phyloP scores from a whole-genome alignment of 2,797 vertebrate genomes.

The Taenioides sp. region DNA sequence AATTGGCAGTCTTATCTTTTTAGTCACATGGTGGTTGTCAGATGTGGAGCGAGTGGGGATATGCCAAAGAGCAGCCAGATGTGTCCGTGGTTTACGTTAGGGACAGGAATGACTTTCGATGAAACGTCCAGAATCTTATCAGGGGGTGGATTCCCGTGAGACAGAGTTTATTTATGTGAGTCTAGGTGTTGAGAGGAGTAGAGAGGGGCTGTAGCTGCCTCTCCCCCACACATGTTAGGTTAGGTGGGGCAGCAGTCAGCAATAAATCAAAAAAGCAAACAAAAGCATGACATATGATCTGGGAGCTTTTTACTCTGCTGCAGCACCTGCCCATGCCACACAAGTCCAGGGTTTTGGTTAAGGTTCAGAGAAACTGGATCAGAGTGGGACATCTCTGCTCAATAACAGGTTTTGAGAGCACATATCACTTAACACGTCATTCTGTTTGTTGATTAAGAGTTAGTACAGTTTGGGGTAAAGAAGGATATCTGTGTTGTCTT shows the following conservation, averaged over 20 bases:
- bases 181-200: constrained; percentile 68
- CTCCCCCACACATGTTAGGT: constrained; percentile 68
- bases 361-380: constrained; percentile 48
- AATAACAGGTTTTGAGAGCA: constrained; percentile 22
- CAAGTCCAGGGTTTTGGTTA: constrained; percentile 44
- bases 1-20: constrained; percentile 39
- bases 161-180: constrained; percentile 76
- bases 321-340: constrained; percentile 78
- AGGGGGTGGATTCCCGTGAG: constrained; percentile 59
- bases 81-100: constrained; percentile 49
- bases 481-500: constrained; percentile 55
- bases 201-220: constrained; percentile 42
- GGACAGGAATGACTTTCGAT: constrained; percentile 40
- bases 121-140: constrained; percentile 64
- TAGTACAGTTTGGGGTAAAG: constrained; percentile 53
- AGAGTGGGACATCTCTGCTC: constrained; percentile 16
- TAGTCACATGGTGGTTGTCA: constrained; percentile 44
- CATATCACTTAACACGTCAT: constrained; percentile 59
- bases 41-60: constrained; percentile 40
- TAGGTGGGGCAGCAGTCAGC: constrained; percentile 64
- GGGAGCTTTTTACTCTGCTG: constrained; percentile 42
- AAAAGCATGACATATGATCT: constrained; percentile 72
- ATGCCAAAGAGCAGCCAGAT: constrained; percentile 50
- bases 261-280: constrained; percentile 79
- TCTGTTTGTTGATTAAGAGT: constrained; percentile 54